Percentiles rank a stretch among this genome's conserved stretches.
phyloP scores from a whole-genome alignment of 2,113 vertebrate species.

The Piaya cayana region DNA sequence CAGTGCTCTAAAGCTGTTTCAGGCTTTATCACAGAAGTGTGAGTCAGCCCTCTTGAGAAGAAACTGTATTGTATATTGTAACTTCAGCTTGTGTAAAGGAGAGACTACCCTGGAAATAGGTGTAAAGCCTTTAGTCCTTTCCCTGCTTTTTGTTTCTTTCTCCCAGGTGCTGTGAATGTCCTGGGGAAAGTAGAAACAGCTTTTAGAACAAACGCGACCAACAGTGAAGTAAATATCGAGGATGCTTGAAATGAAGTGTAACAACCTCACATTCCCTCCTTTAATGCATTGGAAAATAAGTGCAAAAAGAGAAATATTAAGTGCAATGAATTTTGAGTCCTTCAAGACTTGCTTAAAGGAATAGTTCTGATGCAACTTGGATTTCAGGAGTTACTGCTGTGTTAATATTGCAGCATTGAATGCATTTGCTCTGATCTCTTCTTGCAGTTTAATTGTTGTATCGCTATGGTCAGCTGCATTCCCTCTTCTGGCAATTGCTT shows the following conservation, averaged over 20 bases:
- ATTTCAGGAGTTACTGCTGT: background rate
- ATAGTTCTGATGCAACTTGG: background rate
- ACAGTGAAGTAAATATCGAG: conserved; percentile 17
- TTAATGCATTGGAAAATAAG: background rate
- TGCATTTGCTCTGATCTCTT: background rate
- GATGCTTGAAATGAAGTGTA: conserved; percentile 3
- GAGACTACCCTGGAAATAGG: background rate
- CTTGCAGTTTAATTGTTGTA: background rate
- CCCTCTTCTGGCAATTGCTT: background rate
- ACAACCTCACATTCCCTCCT: background rate
- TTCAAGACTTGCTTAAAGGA: background rate
- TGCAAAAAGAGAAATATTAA: background rate
- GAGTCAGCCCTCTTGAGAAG: background rate
- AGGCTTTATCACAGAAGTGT: background rate
- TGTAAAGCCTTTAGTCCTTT: background rate
- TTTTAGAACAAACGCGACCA: background rate
- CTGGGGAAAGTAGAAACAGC: background rate
- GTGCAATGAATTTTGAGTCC: background rate
- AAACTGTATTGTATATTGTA: background rate
- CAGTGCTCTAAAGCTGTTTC: background rate
- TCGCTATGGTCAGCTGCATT: background rate
- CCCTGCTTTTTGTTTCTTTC: background rate
- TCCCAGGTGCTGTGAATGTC: background rate
- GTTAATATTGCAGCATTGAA: background rate
- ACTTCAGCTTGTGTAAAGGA: background rate